A percentile compares a stretch with the other conserved stretches of the same genome.
Conservation (phyloP, 2,888 invertebrate species). For the Anagyrus pseudococci region DNA sequence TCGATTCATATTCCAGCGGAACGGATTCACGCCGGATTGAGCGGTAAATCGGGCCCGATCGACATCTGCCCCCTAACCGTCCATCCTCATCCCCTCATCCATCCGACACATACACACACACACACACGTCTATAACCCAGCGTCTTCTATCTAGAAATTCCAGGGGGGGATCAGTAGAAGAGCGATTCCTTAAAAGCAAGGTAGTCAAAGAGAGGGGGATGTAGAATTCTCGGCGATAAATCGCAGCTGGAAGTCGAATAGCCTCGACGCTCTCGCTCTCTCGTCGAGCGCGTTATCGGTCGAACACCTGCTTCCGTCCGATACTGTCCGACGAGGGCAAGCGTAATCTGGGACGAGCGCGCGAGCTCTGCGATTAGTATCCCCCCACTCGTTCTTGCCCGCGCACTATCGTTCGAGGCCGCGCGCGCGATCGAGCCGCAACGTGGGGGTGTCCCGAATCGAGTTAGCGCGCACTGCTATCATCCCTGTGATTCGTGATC, state of each 20-base stretch:
- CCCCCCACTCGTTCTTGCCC: not conserved
- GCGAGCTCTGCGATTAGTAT: slow-evolving; percentile 18
- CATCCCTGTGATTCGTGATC: not conserved
- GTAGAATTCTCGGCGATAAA: slow-evolving; percentile 14
- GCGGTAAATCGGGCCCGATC: too few relatives aligned
- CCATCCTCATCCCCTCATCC: too few relatives aligned
- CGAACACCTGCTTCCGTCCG: slow-evolving; percentile 44
- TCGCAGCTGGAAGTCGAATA: slow-evolving; percentile 31
- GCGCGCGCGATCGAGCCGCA: not conserved
- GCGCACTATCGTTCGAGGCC: not conserved
- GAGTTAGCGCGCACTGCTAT: not conserved
- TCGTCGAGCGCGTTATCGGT: slow-evolving; percentile 40
- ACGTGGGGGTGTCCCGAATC: not conserved
- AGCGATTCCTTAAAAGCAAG: too few relatives aligned
- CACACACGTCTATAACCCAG: too few relatives aligned
- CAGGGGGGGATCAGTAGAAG: too few relatives aligned
- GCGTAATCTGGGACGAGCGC: slow-evolving; percentile 31
- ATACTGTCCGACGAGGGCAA: slow-evolving; percentile 30
- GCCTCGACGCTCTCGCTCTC: slow-evolving; percentile 20
- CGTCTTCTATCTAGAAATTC: too few relatives aligned
- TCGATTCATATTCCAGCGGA: too few relatives aligned
- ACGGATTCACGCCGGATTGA: too few relatives aligned
- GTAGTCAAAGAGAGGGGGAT: too few relatives aligned
- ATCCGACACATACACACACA: too few relatives aligned
- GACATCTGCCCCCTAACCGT: too few relatives aligned